Evolutionary conservation across 1,140 invertebrate genomes (phyloP).

Genomic region (Drosophila pectinifera): DNA sequence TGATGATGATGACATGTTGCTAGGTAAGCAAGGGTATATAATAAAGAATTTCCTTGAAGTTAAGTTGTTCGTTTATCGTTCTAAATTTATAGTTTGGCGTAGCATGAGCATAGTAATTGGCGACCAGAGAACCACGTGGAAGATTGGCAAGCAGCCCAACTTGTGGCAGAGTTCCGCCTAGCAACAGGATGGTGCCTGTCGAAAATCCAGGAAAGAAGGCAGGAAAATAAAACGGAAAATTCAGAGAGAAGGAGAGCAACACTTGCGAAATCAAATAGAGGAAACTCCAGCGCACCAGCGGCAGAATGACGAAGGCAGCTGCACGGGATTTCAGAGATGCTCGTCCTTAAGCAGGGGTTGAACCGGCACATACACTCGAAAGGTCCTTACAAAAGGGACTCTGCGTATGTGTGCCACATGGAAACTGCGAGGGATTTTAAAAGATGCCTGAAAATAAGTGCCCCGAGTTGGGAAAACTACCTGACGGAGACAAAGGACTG

Average conservation of each 20-base stretch:
- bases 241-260: conserved; percentile 54
- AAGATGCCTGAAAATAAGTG: conserved; percentile 63
- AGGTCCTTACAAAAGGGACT: conserved; percentile 37
- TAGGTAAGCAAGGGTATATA: too few relatives aligned
- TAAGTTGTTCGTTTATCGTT: too few relatives aligned
- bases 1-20: too few relatives aligned
- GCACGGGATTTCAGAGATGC: conserved; percentile 63
- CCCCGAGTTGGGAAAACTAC: conserved; percentile 67
- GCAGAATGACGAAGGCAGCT: conserved; percentile 50
- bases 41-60: too few relatives aligned
- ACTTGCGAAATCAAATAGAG: conserved; percentile 78
- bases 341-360: conserved; percentile 59
- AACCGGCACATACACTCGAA: conserved; percentile 29
- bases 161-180: conserved; percentile 46
- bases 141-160: conserved; percentile 21
- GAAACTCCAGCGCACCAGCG: conserved; percentile 48
- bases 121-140: conserved; percentile 12
- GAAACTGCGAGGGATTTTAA: conserved; percentile 68
- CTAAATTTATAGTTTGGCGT: too few relatives aligned
- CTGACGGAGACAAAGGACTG: conserved; percentile 67
- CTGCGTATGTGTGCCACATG: conserved; percentile 76
- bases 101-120: not conserved
- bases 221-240: conserved; percentile 20
- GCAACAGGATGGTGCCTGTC: conserved; percentile 57
- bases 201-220: conserved; percentile 15